Base-by-base conservation (phyloP, 1,140 invertebrate genomes). In the Eubasilissa regina region DNA sequence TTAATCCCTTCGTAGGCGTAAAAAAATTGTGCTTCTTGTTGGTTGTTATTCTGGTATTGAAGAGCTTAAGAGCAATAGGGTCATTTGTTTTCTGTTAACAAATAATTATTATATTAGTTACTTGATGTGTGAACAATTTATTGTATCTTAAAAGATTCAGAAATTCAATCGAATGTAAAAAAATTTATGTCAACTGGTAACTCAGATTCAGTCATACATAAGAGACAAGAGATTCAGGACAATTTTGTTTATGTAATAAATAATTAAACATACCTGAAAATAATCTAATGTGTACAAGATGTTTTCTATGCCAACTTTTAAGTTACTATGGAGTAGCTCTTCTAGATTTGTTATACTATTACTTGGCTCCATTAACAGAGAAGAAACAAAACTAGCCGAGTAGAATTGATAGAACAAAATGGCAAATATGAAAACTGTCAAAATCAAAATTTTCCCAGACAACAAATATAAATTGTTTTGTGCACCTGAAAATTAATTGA, bases 321-420 rank as follows among this genome's bases (percentile, higher is more conserved):
- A 83, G 13, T 91, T 87, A 74, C 93, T 94, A 8, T 92, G 84
- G 6, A 91, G 77, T 47, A 95, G 84, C 84, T 94, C 92, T 10
- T 87, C 84, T 0, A 94, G 44, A 0, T 89, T 92, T 48, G 88
- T 91, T 6, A 95, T 93, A 8, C 90, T 91, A 73, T 89, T 91
- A 0, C 91, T 91, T 43, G 92, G 90, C 68, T 92, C 90, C 78
- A 92, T 90, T 19, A 95, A 85, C n/a, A 95, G 85, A 0, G 92
- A 92, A 8, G 93, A 93, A 0, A 95, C 93, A 76, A 95, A 92
- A 78, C 90, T 93, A 0, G 93, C 94, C 19, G 93, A 94, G 84
- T 94, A 95, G 83, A 93, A 94, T 84, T 94, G 93, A 85, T 92
- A 93, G 11, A 94, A 84, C 17, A 91, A 87, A 68, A 93, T 84